Evolutionary conservation across 2,888 invertebrate genomes (phyloP), one percentile per base, ranked within the genome.

Genomic region (Drosophila borealis): DNA sequence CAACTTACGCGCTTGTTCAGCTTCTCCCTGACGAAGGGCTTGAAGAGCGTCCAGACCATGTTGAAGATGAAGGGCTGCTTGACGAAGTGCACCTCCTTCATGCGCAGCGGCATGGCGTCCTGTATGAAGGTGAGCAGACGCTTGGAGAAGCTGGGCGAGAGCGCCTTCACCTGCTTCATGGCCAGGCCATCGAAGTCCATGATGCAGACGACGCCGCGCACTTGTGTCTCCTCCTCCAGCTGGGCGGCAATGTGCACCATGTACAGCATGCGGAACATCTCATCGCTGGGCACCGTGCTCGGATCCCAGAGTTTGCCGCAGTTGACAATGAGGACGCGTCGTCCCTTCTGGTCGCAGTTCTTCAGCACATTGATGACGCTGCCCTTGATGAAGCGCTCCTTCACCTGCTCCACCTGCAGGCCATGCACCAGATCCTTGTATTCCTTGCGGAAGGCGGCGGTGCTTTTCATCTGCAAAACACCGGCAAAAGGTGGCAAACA

Each of bases 31-130:
- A 97, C 95, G 89, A 97, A 95, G 9, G 97, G 97, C 92, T 96
- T 96, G 93, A 97, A 97, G 91, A 97, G 94, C 50, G 94, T 93
- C 97, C 97, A 97, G 2, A 97, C 96, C 92, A 96, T 94, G 90
- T 95, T 96, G 93, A 97, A 97, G 70, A 97, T 93, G 93, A 95
- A 95, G 0, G 97, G 97, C 89, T 97, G 95, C 89, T 96, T 96
- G 3, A 97, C 96, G 90, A 97, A 95, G 92, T 97, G 97, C 10
- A 97, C 95, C 92, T 97, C 96, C 92, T 96, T 97, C 80, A 97
- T 93, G 59, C 97, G 94, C 54, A 97, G 92, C 3, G 97, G 97
- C 96, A 97, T 96, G 0, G 97, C 97, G 64, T 97, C 96, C 92
- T 97, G 97, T 80, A 97, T 97, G 92, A 97, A 97, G 10, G 94